Base-by-base conservation (phyloP, 2,113 vertebrate genomes). In the Sorex araneus region DNA sequence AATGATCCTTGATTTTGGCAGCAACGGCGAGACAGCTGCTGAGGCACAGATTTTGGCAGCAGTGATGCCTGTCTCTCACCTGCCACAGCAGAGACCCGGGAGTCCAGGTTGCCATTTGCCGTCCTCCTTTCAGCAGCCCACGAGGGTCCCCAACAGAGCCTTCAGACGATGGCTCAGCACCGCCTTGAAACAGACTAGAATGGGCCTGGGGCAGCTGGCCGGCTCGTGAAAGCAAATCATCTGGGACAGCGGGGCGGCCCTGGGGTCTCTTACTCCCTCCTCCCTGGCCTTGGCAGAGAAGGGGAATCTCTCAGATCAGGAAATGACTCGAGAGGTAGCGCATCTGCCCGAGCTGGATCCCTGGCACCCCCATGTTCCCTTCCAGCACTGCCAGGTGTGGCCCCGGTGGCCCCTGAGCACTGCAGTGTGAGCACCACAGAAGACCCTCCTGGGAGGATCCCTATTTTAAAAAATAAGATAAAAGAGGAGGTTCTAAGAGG, bases 1-100 rank as follows among this genome's bases (percentile, higher is more conserved):
- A 91, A 89, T 57, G 78, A 78, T 82, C 21, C 70, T 81, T 91
- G 85, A 54, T 78, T 82, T 89, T 86, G 90, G 90, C 76, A 89
- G 43, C 75, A 71, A 23, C 5, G 18, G 63, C 66, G 18, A 30
- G 54, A 57, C 74, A 91, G 80, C 54, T 70, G 64, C 77, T 40
- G 54, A 67, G 63, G 30, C 40, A 76, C 69, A 75, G 73, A 45
- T 81, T 34, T 32, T 78, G 69, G 69, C 78, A 87, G 77, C 84
- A 23, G 63, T 84, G 64, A 36, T n/a, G 19, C 28, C 32, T 60
- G 27, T 78, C 82, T 28, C 67, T 67, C 84, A 63, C 32, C 36
- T 70, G 69, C 45, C 40, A 85, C 57, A 34, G 78, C 54, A 78
- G 36, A 54, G 18, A 54, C 54, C n/a, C 36, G 50, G 78, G 87